A percentile compares a stretch with the other conserved stretches of the same genome.
phyloP scores from a whole-genome alignment of 2,113 vertebrate genomes.

The Ammodytes marinus region DNA sequence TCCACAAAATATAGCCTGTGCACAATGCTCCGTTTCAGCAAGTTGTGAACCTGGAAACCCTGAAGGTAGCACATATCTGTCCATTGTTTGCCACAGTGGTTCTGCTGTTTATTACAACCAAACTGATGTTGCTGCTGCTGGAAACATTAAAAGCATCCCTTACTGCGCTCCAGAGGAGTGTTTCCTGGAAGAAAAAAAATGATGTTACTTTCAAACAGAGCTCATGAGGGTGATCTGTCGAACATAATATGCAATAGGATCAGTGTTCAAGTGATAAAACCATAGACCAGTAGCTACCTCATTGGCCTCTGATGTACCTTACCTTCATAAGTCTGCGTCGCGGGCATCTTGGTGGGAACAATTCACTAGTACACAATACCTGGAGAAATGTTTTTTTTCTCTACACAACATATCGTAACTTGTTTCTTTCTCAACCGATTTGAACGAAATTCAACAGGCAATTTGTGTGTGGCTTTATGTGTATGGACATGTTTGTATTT shows the following conservation, averaged over 20 bases:
- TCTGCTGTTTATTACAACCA: conserved; percentile 41
- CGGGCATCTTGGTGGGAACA: too few relatives aligned
- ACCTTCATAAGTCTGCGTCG: too few relatives aligned
- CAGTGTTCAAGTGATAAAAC: conserved; percentile 20
- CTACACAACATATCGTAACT: too few relatives aligned
- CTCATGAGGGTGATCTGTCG: conserved; percentile 13
- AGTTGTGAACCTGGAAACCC: conserved; percentile 47
- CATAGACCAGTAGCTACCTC: too few relatives aligned
- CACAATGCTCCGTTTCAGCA: conserved; percentile 14
- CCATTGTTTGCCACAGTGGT: conserved; percentile 46
- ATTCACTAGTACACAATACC: too few relatives aligned
- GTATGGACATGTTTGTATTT: too few relatives aligned
- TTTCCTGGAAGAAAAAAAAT: conserved; percentile 48
- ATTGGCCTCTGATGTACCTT: too few relatives aligned
- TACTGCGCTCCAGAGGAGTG: conserved; percentile 20
- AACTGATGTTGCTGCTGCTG: conserved; percentile 55
- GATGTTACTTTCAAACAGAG: conserved; percentile 34
- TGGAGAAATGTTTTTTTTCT: too few relatives aligned
- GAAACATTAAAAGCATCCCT: conserved; percentile 55
- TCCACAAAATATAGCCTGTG: conserved; percentile 30
- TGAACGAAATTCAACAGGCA: too few relatives aligned
- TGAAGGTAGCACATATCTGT: conserved; percentile 37
- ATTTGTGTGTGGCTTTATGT: too few relatives aligned
- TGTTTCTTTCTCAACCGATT: too few relatives aligned
- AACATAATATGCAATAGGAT: not conserved